phyloP scores from a whole-genome alignment of 1,140 invertebrate genomes.

The Steinernema khuongi region DNA sequence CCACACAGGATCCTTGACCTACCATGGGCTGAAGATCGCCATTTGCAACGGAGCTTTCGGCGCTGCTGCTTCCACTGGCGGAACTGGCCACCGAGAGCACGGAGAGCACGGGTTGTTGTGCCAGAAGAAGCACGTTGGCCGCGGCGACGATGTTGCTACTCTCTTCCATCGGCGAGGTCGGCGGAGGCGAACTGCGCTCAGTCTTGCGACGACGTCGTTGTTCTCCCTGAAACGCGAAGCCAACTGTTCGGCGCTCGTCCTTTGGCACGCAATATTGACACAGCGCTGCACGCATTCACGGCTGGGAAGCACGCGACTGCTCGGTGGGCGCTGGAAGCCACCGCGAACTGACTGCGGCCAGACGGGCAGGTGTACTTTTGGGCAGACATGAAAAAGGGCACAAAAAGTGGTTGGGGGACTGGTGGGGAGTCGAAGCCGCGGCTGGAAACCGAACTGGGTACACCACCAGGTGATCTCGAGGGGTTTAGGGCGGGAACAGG shows the following conservation, averaged over 20 bases:
- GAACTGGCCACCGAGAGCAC: not conserved
- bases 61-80: too few relatives aligned
- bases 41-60: too few relatives aligned
- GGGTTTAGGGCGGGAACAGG: too few relatives aligned
- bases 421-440: too few relatives aligned
- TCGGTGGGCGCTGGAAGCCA: not conserved
- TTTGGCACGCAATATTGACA: constrained; percentile 16
- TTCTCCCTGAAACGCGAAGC: not conserved
- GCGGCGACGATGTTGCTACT: not conserved
- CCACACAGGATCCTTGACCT: too few relatives aligned
- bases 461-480: too few relatives aligned
- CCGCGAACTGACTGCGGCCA: not conserved
- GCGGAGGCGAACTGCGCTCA: not conserved
- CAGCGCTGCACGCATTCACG: constrained; percentile 9
- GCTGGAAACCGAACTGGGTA: too few relatives aligned
- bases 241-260: constrained; percentile 11
- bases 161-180: not conserved
- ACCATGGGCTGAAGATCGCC: too few relatives aligned
- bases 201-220: not conserved
- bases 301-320: not conserved
- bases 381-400: too few relatives aligned
- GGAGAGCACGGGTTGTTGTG: not conserved
- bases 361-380: too few relatives aligned
- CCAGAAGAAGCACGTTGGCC: not conserved
- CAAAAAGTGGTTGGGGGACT: too few relatives aligned